Evolutionary conservation across 2,888 invertebrate species (phyloP), one percentile per base, ranked within the genome.

Genomic region (Apodemia zela): DNA sequence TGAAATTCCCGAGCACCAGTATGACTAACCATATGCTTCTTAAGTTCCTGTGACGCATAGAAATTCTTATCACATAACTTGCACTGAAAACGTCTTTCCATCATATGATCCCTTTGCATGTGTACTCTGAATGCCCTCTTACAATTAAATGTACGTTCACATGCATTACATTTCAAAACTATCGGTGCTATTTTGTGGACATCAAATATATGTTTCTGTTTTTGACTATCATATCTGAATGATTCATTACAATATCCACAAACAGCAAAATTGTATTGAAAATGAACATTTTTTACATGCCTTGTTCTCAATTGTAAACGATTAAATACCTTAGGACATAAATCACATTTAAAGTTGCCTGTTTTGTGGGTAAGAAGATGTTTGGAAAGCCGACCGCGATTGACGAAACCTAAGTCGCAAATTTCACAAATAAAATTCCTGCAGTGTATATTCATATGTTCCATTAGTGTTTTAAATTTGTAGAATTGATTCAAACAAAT

Each of bases 241-340:
- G 79, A 82, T n/a, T 84, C 75, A 4, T 74, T 74, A 63, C 88
- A 87, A 29, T 82, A 82, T 0, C 80, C 80, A 60, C 87, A 88
- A 64, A 81, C 82, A 67, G 78, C 80, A 10, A 80, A 58, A 66
- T 73, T 75, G 3, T 69, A 75, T 49, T 81, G 76, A 0, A 79
- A 73, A 58, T 87, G 92, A 1, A 92, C 87, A 1, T 82, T 80
- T 51, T 84, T 85, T 63, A 88, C 87, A 65, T 51, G 51, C 51
- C 21, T 51, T 21, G 18, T 11, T 13, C 8, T 51, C 13, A 51
- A 17, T n/a, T 11, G 11, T 7, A 51, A 18, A 51, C 89, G 89
- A 17, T 87, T 84, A 63, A 92, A 93, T 0, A 87, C 81, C 73
- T 92, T 93, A 0, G 85, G 75, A 65, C 93, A 93, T 8, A 75